phyloP scores from a whole-genome alignment of 35 echinoderm and acorn worm species.

The Diadema setosum region DNA sequence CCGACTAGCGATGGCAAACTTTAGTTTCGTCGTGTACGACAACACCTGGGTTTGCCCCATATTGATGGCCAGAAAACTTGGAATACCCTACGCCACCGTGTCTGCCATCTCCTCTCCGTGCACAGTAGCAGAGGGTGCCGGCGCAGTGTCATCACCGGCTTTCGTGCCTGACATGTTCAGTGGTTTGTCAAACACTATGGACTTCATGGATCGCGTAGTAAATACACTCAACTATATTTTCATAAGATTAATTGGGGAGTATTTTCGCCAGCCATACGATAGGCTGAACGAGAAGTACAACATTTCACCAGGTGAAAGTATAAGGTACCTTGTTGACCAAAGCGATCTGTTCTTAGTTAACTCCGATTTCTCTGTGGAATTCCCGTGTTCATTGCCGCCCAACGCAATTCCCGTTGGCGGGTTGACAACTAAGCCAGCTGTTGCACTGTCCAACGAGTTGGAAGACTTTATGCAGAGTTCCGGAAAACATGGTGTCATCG shows the following conservation, averaged over 20 bases:
- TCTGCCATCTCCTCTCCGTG: not conserved
- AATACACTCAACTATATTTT: not conserved
- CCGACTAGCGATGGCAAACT: not conserved
- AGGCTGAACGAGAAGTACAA: not conserved
- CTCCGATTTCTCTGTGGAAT: not conserved
- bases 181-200: not conserved
- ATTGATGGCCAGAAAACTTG: not conserved
- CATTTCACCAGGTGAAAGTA: not conserved
- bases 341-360: not conserved
- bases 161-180: not conserved
- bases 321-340: not conserved
- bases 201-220: not conserved
- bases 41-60: not conserved
- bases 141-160: not conserved
- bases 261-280: not conserved
- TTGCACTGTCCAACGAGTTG: not conserved
- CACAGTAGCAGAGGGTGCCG: not conserved
- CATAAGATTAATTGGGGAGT: not conserved
- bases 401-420: conserved; percentile 16
- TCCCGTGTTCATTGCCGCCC: not conserved
- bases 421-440: not conserved
- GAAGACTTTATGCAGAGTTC: not conserved
- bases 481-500: not conserved
- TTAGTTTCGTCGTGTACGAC: not conserved
- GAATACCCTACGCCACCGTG: not conserved